A percentile compares a stretch with the other conserved stretches of the same genome.
Conservation (phyloP, 2,888 invertebrate species). For the Synergus gifuensis region DNA sequence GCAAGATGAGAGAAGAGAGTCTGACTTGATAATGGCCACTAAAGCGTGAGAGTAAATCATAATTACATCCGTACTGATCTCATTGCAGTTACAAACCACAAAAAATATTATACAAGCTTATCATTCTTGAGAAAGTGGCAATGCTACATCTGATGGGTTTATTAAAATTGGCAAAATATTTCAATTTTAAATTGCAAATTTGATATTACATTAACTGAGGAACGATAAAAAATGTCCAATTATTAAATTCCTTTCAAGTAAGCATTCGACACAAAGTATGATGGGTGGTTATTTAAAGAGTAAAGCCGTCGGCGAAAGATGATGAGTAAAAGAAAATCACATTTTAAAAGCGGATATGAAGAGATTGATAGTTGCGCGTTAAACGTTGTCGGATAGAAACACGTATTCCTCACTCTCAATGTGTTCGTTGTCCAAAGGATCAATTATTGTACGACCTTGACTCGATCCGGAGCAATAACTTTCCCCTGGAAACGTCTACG, state of each 20-base stretch:
- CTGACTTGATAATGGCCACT: constrained; percentile 56
- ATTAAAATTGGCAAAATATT: no score
- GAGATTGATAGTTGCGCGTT: constrained; percentile 17
- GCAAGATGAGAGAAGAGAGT: constrained; percentile 19
- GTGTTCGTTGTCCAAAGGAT: background rate
- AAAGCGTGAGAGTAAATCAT: constrained; percentile 58
- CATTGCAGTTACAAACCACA: background rate
- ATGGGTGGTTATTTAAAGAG: constrained; percentile 14
- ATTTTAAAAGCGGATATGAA: constrained; percentile 32
- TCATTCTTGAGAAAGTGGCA: no score
- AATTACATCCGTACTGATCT: constrained; percentile 59
- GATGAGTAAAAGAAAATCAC: constrained; percentile 15
- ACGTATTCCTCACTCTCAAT: constrained; percentile 6
- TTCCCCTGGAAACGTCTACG: constrained; percentile 11
- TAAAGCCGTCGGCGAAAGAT: constrained; percentile 20
- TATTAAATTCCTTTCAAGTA: no score
- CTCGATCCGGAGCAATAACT: constrained; percentile 29
- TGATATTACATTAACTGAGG: no score
- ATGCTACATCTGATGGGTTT: no score
- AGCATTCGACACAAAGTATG: no score
- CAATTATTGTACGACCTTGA: constrained; percentile 26
- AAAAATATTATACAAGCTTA: no score
- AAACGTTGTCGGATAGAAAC: constrained; percentile 7
- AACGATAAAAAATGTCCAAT: no score
- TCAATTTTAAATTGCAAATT: background rate